Evolutionary conservation across 2,113 vertebrate species (phyloP).

Genomic region (Numida meleagris): DNA sequence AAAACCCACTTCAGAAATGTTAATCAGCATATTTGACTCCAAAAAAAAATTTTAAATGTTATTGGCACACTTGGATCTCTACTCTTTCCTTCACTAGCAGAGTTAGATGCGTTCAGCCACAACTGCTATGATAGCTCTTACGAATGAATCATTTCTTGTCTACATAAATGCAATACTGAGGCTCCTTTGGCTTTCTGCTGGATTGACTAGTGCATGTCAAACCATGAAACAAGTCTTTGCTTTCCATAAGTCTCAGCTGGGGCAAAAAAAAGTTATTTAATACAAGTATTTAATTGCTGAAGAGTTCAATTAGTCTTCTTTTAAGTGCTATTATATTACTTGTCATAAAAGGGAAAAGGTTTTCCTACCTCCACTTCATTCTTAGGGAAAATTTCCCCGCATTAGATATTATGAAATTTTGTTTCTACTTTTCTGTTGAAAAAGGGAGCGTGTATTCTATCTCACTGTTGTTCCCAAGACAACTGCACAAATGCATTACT

Average conservation of each 20-base stretch:
- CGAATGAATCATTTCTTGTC: fast-evolving
- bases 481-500: not conserved
- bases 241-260: not conserved
- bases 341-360: not conserved
- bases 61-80: not conserved
- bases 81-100: not conserved
- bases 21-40: not conserved
- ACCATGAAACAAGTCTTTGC: not conserved
- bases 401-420: not conserved
- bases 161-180: not conserved
- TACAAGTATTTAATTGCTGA: not conserved
- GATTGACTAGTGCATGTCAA: not conserved
- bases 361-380: not conserved
- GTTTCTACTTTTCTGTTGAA: not conserved
- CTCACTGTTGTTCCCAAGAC: not conserved
- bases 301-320: too few species aligned
- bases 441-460: not conserved
- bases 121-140: not conserved
- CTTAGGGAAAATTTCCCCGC: not conserved
- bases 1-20: not conserved
- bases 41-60: not conserved
- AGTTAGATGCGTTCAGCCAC: not conserved
- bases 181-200: not conserved
- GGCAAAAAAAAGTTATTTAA: not conserved
- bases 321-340: not conserved